Conservation (phyloP, 2,888 invertebrate species). For the Fabriciana adippe region DNA sequence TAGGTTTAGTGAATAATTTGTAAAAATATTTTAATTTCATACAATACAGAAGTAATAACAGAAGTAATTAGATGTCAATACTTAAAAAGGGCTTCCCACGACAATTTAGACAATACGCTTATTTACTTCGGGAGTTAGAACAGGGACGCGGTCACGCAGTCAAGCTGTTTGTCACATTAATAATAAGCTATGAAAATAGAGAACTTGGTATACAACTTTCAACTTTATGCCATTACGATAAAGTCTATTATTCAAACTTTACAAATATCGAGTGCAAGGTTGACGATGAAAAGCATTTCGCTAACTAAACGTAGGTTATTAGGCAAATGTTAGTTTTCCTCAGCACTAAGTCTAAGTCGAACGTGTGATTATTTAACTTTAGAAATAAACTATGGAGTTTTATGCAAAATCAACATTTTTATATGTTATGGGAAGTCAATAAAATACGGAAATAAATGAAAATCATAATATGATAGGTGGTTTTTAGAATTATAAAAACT, state of each 20-base stretch:
- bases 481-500: no score
- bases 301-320: slow-evolving; percentile 31
- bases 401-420: no score
- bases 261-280: not conserved
- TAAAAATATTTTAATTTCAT: no score
- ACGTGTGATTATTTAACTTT: slow-evolving; percentile 8
- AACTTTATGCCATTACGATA: not conserved
- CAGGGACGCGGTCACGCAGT: slow-evolving; percentile 50
- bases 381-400: no score
- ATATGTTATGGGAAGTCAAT: no score
- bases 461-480: no score
- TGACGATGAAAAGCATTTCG: slow-evolving; percentile 24
- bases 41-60: slow-evolving; percentile 2
- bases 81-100: slow-evolving; percentile 52
- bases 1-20: no score
- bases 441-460: no score
- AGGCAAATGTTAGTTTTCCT: slow-evolving; percentile 25
- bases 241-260: not conserved
- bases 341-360: slow-evolving; percentile 6
- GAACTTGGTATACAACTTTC: not conserved
- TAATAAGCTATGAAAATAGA: slow-evolving; percentile 30
- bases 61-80: slow-evolving; percentile 7
- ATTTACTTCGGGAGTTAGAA: slow-evolving; percentile 49
- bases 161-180: slow-evolving; percentile 46
- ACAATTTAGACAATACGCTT: slow-evolving; percentile 48